Base-by-base conservation (phyloP, 2,888 invertebrate genomes). In the Tethea ocularis region DNA sequence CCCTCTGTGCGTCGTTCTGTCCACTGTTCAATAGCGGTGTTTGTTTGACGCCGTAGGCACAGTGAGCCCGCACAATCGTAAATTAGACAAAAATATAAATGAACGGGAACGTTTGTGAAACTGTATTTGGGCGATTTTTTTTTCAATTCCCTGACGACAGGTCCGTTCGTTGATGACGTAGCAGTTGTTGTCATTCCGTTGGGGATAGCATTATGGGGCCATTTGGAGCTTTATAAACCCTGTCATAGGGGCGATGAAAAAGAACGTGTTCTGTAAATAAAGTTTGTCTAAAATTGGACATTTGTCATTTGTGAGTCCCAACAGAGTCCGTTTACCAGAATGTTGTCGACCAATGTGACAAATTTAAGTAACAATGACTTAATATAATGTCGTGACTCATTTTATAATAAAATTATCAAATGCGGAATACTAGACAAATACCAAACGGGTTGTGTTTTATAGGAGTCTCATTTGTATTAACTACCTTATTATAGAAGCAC, bases 71-170 rank as follows among this genome's bases (percentile, higher is more conserved):
- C 77, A 86, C 75, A 63, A 80, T 82, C 82, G 75, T 91, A 91
- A 91, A 91, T 88, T 81, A 84, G 66, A 83, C 81, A 82, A 80
- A 86, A 84, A 75, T 71, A 80, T 83, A 78, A 78, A 82, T 81
- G 73, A 89, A 91, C 92, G 91, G 92, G 82, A 92, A 66, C 77
- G 71, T 90, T 91, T 89, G 92, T 91, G 78, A 83, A 88, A 87
- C 86, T 83, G 87, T 86, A 77, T 75, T 72, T 73, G 53, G 68
- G 71, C 67, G 63, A 66, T 83, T 84, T 85, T 85, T 85, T 69
- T 46, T 46, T 46, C 46, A 20, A 46, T 15, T 46, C 10, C 10
- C 20, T 10, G 46, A 51, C 62, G 66, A 63, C 72, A 67, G 61
- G 59, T 62, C 67, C 58, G 29, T 62, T 62, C 46, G 57, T 23